A percentile compares a stretch with the other conserved stretches of the same genome.
Evolutionary conservation across 2,113 vertebrate genomes (phyloP).

Genomic region (Psilopsiagon aymara): DNA sequence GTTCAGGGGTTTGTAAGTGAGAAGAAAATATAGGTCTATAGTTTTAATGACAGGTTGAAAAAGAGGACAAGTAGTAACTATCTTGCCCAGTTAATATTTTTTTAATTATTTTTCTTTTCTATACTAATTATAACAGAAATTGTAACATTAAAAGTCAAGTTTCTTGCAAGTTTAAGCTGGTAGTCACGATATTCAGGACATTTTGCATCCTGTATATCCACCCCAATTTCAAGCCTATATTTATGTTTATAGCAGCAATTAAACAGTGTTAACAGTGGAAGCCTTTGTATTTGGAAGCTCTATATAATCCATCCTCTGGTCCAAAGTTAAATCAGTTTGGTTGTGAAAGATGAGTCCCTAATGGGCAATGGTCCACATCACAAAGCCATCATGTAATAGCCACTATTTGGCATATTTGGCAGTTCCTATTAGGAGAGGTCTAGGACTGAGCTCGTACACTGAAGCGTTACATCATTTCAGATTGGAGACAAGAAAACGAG

Average conservation of each 20-base stretch:
- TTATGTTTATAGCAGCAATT: constrained; percentile 23
- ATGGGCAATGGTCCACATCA: constrained; percentile 36
- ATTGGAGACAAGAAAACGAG: background rate
- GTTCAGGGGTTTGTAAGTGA: background rate
- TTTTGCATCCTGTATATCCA: background rate
- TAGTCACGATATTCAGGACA: background rate
- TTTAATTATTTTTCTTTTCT: background rate
- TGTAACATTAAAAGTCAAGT: background rate
- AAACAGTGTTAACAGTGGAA: constrained; percentile 4
- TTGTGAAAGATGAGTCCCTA: constrained; percentile 35
- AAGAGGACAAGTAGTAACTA: background rate
- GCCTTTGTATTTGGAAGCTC: background rate
- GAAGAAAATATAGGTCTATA: background rate
- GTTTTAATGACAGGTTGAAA: background rate
- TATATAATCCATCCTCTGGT: background rate
- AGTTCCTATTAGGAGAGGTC: constrained; percentile 11
- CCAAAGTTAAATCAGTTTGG: constrained; percentile 3
- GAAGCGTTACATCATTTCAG: background rate
- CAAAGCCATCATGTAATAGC: constrained; percentile 39
- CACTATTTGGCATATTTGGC: constrained; percentile 49
- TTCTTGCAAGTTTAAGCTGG: background rate
- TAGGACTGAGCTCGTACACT: constrained; percentile 3
- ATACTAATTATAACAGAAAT: background rate
- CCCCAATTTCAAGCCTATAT: background rate
- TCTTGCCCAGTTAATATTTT: background rate